Evolutionary conservation across 2,797 vertebrate genomes (phyloP), one percentile per base, ranked within the genome.

Genomic region (Bovichtus diacanthus): DNA sequence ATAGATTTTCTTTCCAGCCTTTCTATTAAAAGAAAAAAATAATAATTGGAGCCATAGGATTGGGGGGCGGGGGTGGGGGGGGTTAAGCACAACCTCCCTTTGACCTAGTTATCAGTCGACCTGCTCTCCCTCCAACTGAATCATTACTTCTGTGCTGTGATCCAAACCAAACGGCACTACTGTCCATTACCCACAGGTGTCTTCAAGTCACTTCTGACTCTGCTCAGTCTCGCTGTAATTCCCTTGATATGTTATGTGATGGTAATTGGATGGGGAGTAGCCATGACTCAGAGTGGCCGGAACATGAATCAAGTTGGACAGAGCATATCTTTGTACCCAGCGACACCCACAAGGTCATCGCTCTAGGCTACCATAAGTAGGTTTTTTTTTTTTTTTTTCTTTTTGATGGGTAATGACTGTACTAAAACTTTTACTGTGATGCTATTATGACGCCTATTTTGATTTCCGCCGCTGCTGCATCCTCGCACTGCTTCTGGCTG

Each of bases 231-330:
- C 34, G 74, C 90, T 78, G 70, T 81, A 80, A 85, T 85, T 92
- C 92, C 92, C 92, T 76, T 87, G 94, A 90, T 81, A 87, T 93
- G 96, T 95, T 96, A 95, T 94, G 71, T 81, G 85, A 94, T 92
- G 78, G 93, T 94, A 95, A 95, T 95, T 95, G 94, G 89, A 94
- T 81, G 87, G 94, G 93, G 93, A 94, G 91, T 85, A 90, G 88
- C 88, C 86, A 79, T 91, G 93, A 93, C 93, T 94, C 93, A 80
- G 83, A 89, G 88, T 92, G 85, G 86, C 86, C 84, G 21, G 87
- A 88, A 78, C 93, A 94, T 95, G 94, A 94, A 94, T 95, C 94
- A 95, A 83, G 88, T 87, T 80, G 93, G 87, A 92, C 85, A 87
- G 91, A 87, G 80, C 90, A 87, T 90, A 88, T 90, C 83, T 92